Percentiles rank a stretch among this genome's conserved stretches.
Evolutionary conservation across 2,113 vertebrate species (phyloP).

Genomic region (Progne subis): DNA sequence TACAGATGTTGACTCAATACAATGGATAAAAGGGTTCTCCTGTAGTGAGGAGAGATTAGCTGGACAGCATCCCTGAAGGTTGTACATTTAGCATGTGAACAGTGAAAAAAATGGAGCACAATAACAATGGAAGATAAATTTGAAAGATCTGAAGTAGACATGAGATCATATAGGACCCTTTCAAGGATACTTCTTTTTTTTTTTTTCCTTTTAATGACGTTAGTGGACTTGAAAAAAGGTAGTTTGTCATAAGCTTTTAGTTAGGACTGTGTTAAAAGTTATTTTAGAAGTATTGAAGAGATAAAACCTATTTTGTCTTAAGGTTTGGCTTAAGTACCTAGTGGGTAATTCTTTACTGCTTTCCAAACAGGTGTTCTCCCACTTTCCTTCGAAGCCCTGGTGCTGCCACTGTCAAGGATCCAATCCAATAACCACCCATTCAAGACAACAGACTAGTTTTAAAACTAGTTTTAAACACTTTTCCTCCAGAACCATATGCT

Average conservation of each 20-base stretch:
- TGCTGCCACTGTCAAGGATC: background rate
- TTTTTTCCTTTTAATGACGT: background rate
- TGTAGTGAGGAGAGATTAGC: conserved; percentile 56
- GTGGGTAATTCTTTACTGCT: background rate
- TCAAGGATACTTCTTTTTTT: background rate
- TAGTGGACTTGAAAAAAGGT: conserved; percentile 18
- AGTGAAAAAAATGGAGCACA: conserved; percentile 24
- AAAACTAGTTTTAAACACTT: background rate
- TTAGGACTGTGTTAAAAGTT: conserved; percentile 29
- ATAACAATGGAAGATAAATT: conserved; percentile 52
- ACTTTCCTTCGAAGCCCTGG: background rate
- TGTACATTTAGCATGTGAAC: conserved; percentile 29
- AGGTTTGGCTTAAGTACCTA: background rate
- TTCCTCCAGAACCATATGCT: background rate
- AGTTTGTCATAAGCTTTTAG: conserved; percentile 49
- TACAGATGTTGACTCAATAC: conserved; percentile 59
- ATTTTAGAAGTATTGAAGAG: background rate
- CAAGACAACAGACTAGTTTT: background rate
- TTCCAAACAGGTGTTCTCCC: conserved; percentile 10
- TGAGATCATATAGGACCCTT: conserved; percentile 54
- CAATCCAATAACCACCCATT: background rate
- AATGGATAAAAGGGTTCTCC: conserved; percentile 41
- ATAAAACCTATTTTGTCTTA: conserved; percentile 14
- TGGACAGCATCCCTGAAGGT: conserved; percentile 43
- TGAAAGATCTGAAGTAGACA: conserved; percentile 57